Evolutionary conservation across 1,140 invertebrate genomes (phyloP).

Genomic region (Ceratosolen fusciceps): DNA sequence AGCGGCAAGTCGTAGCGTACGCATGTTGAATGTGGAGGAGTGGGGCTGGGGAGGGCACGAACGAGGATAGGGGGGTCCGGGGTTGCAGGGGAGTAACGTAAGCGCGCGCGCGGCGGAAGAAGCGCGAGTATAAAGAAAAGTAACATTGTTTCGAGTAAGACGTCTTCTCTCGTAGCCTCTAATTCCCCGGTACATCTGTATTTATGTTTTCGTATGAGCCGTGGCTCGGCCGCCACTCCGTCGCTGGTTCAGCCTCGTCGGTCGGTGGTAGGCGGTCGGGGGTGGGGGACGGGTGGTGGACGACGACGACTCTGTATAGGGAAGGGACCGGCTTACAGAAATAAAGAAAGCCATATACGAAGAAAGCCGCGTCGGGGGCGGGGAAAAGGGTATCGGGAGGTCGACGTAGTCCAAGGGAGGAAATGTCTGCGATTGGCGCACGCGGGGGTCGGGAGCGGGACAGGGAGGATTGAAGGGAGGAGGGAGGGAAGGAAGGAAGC

Average conservation of each 20-base stretch:
- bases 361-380: no score
- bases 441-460: no score
- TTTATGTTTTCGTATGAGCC: conserved; percentile 4
- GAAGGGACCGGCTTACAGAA: no score
- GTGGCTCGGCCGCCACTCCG: background rate
- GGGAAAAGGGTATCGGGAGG: no score
- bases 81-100: background rate
- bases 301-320: background rate
- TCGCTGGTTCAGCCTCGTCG: background rate
- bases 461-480: background rate
- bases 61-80: background rate
- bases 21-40: background rate
- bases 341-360: background rate
- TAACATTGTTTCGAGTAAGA: conserved; percentile 73
- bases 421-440: no score
- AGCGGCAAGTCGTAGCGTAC: background rate
- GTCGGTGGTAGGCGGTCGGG: no score
- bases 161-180: conserved; percentile 56
- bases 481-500: conserved; percentile 17
- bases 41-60: background rate
- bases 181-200: background rate
- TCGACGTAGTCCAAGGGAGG: background rate
- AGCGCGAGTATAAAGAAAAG: conserved; percentile 45
- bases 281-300: no score
- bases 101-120: background rate